Base-by-base conservation (phyloP, 2,888 invertebrate genomes). In the Cephus spinipes region DNA sequence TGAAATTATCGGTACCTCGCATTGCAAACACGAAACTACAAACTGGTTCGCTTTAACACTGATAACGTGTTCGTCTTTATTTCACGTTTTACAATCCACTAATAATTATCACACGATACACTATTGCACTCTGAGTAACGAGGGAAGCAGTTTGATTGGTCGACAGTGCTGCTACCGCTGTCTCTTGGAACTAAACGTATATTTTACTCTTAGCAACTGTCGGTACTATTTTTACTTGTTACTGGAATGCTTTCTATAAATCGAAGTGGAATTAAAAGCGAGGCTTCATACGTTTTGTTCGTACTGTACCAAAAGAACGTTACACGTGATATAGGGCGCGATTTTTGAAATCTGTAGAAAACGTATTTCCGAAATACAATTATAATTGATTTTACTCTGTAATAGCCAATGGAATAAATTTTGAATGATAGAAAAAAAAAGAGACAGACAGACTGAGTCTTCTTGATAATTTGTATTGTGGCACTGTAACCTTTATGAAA, bases 1-100 rank as follows among this genome's bases (percentile, higher is more conserved):
- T 82, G 81, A 81, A 80, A 12, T 74, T 69, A 34, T 77, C 73
- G 33, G 4, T 40, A 31, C 15, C 69, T 33, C 36, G 36, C 68
- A 69, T 40, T 40, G 68, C 55, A 75, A 75, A 35, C 77, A 40
- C 68, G 69, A n/a, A 23, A 12, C 73, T 36, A 36, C 40, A 36
- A 78, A 78, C 75, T 75, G 55, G 55, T 55, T 55, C 23, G 55
- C 9, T 55, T 55, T 23, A 55, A 55, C 55, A 23, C 55, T 1
- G 55, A 55, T 55, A 55, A 55, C 55, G 55, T 55, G 23, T 23
- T 55, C 23, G 55, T 55, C 23, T 23, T 55, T 55, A 55, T 55
- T 55, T 55, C 9, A 55, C 55, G 55, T 23, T 23, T 23, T 55
- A 55, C 55, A 55, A 23, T 55, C 2, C 23, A 55, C 23, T 55